Conservation (phyloP, 2,113 vertebrate genomes). For the Mustelus asterias region DNA sequence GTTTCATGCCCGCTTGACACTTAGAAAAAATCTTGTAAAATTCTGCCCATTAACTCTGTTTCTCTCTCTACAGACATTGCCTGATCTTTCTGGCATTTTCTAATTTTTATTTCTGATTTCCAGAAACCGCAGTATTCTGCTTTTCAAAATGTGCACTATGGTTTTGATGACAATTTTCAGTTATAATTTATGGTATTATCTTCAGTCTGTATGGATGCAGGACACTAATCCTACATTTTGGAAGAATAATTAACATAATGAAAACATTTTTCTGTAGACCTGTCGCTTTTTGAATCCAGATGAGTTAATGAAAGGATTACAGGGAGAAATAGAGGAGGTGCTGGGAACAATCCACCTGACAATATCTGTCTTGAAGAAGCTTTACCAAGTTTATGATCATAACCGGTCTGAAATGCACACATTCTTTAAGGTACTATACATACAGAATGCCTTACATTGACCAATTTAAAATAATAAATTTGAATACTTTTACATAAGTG, state of each 20-base stretch:
- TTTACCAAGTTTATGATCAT: conserved; percentile 53
- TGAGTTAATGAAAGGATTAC: conserved; percentile 60
- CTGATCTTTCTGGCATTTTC: no score
- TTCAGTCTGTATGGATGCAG: neutral
- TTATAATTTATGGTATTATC: neutral
- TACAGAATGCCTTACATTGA: neutral
- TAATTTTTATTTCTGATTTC: no score
- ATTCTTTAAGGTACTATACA: conserved; percentile 48
- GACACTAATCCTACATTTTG: neutral
- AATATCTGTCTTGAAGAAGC: conserved; percentile 46
- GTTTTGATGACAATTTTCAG: neutral
- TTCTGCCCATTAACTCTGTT: no score
- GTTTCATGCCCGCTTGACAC: no score
- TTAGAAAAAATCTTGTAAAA: no score
- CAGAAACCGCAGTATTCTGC: no score
- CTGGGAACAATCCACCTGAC: conserved; percentile 47
- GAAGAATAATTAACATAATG: neutral
- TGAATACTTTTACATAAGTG: neutral
- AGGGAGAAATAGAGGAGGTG: conserved; percentile 52
- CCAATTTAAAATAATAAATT: neutral
- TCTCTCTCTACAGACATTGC: no score
- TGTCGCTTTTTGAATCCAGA: conserved; percentile 56
- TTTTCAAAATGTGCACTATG: neutral
- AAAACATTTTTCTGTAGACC: conserved; percentile 49
- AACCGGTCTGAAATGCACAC: conserved; percentile 48